A percentile compares a stretch with the other conserved stretches of the same genome.
These are phyloP conservation scores for Tetramorium parvispinum DNA, from an alignment of 1,140 invertebrate species.

Conservation along the genomic window DNA sequence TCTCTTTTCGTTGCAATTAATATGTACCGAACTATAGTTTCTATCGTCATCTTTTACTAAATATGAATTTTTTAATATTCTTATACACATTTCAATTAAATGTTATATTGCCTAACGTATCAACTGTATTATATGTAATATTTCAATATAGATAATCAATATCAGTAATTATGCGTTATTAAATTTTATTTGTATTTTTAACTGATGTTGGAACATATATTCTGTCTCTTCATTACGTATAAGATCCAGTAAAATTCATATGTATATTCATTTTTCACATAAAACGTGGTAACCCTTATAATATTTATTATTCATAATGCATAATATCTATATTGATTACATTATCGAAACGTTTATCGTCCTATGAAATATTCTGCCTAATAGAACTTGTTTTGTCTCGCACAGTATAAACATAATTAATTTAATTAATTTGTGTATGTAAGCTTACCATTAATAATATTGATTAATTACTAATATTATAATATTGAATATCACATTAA, in stretches of 20 bases:
- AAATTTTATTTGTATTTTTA: background rate
- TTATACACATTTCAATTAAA: background rate
- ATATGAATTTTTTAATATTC: no score
- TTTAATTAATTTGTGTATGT: background rate
- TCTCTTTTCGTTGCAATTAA: background rate
- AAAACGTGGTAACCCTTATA: background rate
- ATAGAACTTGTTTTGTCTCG: background rate
- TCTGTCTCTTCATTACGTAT: background rate
- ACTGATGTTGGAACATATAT: background rate
- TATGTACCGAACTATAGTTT: background rate
- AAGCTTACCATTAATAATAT: background rate
- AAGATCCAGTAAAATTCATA: background rate
- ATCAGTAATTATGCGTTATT: background rate
- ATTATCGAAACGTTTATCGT: background rate
- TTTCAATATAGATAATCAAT: background rate
- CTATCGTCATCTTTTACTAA: background rate
- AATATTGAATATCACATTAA: background rate
- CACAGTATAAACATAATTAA: background rate
- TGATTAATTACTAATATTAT: constrained; percentile 1
- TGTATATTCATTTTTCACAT: background rate
- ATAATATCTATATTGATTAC: background rate
- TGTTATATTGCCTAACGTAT: background rate
- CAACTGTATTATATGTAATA: background rate
- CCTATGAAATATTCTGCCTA: constrained; percentile 1
- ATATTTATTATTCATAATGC: background rate